These are phyloP conservation scores for Drosophila robusta DNA, from an alignment of 2,888 invertebrate genomes.

Conservation along the genomic window DNA sequence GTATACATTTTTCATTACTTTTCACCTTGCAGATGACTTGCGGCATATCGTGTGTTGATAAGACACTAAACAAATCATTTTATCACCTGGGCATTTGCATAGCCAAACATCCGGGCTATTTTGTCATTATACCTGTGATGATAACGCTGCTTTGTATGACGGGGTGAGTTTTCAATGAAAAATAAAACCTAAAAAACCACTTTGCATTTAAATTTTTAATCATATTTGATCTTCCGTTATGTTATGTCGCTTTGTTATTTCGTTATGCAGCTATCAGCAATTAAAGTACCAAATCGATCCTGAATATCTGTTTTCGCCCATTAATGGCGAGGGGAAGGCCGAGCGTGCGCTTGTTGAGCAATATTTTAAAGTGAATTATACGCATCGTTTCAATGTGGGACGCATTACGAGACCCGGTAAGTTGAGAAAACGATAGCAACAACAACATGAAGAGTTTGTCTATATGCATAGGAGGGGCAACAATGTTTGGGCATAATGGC, in stretches of 20 bases:
- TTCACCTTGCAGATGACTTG: conserved; percentile 88
- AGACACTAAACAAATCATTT: conserved; percentile 91
- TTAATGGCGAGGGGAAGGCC: conserved; percentile 93
- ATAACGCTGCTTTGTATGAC: conserved; percentile 93
- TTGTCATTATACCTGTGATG: conserved; percentile 94
- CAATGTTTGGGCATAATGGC: conserved; percentile 17
- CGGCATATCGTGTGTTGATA: conserved; percentile 91
- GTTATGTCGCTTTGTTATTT: conserved; percentile 11
- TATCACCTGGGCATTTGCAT: conserved; percentile 92
- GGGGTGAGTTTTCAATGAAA: conserved; percentile 85
- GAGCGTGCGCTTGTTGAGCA: conserved; percentile 93
- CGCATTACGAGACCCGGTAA: conserved; percentile 94
- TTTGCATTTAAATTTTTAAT: neutral
- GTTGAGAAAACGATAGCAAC: conserved; percentile 58
- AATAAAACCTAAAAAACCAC: neutral
- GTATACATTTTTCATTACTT: neutral
- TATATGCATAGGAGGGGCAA: conserved; percentile 16
- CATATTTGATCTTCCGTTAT: neutral
- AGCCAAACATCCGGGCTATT: conserved; percentile 94
- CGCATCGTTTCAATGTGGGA: conserved; percentile 93
- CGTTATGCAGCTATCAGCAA: conserved; percentile 88
- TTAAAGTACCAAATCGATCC: conserved; percentile 96
- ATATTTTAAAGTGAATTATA: conserved; percentile 95
- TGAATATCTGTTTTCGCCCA: conserved; percentile 95
- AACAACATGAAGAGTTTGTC: conserved; percentile 1